Percentiles rank a stretch among this genome's conserved stretches.
Evolutionary conservation across 92 coral and sea anemone species (phyloP).

Genomic region (Galaxea fascicularis): DNA sequence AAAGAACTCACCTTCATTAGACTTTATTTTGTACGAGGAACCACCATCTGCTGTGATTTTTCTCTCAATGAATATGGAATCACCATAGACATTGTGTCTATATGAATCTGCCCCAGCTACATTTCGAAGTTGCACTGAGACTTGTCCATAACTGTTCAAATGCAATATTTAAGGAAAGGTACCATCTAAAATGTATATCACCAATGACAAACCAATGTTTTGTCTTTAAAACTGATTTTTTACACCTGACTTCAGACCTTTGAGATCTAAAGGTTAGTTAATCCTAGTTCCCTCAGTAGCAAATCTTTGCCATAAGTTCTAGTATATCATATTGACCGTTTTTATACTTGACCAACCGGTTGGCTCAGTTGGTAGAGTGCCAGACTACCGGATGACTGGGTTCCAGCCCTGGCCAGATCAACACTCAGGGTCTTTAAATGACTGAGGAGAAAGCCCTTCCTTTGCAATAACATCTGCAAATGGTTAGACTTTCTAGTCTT

Average conservation of each 20-base stretch:
- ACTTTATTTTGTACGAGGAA: constrained; percentile 46
- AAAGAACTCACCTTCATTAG: constrained; percentile 28
- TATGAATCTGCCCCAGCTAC: constrained; percentile 52
- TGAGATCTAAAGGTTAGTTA: too few species aligned
- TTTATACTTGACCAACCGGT: too few species aligned
- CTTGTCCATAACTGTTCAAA: constrained; percentile 32
- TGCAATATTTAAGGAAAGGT: neutral
- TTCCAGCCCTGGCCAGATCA: too few species aligned
- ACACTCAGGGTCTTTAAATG: too few species aligned
- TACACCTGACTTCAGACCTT: too few species aligned
- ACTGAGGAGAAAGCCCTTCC: too few species aligned
- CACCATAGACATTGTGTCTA: constrained; percentile 29
- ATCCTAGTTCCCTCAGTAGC: too few species aligned
- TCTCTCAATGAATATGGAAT: constrained; percentile 49
- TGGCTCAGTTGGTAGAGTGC: too few species aligned
- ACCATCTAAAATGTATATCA: neutral
- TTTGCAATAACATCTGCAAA: too few species aligned
- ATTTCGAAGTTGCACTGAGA: constrained; percentile 49
- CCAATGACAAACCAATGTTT: neutral
- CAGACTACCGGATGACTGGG: too few species aligned
- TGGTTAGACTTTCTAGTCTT: too few species aligned
- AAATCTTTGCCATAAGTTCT: too few species aligned
- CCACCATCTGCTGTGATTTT: constrained; percentile 47
- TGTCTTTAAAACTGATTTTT: neutral
- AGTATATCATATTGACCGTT: neutral